phyloP scores from a whole-genome alignment of 2,797 vertebrate species.

The Tokudaia tokunoshimensis region DNA sequence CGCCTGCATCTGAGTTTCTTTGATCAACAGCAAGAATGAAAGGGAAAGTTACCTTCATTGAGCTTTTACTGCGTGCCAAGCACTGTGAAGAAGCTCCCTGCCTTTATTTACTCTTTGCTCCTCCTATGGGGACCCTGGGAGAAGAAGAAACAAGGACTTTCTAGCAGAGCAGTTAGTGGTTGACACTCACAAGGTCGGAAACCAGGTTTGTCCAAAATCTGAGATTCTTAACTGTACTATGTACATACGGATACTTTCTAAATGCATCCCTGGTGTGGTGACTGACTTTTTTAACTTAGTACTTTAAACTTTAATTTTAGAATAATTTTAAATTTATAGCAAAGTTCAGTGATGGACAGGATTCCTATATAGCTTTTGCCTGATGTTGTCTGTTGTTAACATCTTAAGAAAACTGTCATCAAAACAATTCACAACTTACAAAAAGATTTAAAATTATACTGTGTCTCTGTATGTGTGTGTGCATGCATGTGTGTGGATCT shows the following conservation, averaged over 20 bases:
- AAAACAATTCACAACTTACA: background rate
- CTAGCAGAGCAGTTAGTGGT: background rate
- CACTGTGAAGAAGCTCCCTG: background rate
- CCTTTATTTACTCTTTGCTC: background rate
- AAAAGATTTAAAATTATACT: background rate
- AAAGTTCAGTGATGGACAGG: background rate
- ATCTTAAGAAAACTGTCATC: background rate
- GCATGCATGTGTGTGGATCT: background rate
- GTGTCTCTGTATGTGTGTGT: background rate
- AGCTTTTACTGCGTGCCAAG: background rate
- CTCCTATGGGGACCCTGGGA: background rate
- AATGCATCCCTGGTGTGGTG: background rate
- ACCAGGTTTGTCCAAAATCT: background rate
- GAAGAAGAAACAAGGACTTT: background rate
- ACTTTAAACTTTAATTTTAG: background rate
- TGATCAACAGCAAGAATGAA: background rate
- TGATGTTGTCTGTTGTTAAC: background rate
- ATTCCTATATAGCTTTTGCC: background rate
- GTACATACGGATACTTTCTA: background rate
- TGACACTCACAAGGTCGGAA: background rate
- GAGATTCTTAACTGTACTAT: background rate
- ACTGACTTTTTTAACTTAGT: background rate
- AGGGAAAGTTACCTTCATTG: background rate
- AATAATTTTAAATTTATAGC: background rate
- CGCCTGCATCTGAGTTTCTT: background rate